Conservation (phyloP, 2,113 vertebrate genomes). For the Gopherus flavomarginatus region DNA sequence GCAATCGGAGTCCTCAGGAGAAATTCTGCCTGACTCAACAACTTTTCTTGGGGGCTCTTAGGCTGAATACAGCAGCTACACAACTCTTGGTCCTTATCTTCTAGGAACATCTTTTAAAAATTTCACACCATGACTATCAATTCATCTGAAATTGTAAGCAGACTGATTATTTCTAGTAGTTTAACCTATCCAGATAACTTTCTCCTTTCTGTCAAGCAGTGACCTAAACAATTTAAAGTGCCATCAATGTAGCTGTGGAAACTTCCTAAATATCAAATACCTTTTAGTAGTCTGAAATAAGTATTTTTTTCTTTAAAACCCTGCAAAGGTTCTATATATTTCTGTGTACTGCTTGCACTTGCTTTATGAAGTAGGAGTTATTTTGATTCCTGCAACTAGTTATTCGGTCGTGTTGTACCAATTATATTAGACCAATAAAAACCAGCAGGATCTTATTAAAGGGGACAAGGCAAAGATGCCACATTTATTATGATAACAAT, state of each 20-base stretch:
- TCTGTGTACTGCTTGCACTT: accelerated
- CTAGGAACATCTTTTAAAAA: neutral
- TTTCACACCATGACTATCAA: neutral
- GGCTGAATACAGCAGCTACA: conserved; percentile 32
- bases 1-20: conserved; percentile 34
- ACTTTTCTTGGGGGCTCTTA: conserved; percentile 1
- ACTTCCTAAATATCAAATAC: neutral
- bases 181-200: neutral
- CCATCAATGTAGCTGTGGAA: neutral
- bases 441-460: too few relatives aligned
- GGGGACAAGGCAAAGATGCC: too few relatives aligned
- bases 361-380: neutral
- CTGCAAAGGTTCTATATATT: neutral
- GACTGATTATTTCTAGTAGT: neutral
- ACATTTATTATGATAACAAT: too few relatives aligned
- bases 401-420: too few relatives aligned
- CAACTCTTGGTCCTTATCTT: conserved; percentile 26
- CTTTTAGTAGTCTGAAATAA: neutral
- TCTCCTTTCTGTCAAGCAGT: neutral
- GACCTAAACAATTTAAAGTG: neutral
- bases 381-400: neutral
- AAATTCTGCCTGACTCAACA: conserved; percentile 56
- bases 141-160: conserved; percentile 18
- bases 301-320: neutral
- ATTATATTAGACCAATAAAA: too few relatives aligned